Evolutionary conservation across 2,888 invertebrate genomes (phyloP), one percentile per base, ranked within the genome.

Genomic region (Caenorhabditis imperialis): DNA sequence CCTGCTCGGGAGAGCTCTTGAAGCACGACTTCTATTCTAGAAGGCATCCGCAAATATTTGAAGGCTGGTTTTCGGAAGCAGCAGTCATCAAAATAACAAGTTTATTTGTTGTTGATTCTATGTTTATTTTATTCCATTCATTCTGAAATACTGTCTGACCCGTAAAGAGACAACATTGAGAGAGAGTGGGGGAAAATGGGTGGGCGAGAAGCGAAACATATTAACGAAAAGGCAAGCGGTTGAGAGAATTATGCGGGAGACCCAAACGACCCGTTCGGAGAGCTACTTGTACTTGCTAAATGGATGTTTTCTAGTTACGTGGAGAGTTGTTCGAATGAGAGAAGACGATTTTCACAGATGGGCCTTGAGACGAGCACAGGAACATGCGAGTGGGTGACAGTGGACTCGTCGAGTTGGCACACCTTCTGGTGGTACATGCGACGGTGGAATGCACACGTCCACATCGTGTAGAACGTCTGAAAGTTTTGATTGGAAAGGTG

Each of bases 21-120:
- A 62, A 65, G 65, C 65, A 65, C 65, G 65, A 65, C 40, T 48
- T 63, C 63, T 50, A 55, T 57, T 57, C 55, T 57, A 65, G 65
- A 65, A 65, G 35, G 48, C 57, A 30, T 27, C 25, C 20, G 50
- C 55, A 65, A 65, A 65, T 54, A 65, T 57, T 55, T 62, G 62
- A 18, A 33, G 14, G 58, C 27, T n/a, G 42, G 50, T 61, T 61
- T 61, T 61, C 61, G 63, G 50, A 53, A 54, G 62, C 53, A 62
- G 54, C 45, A 27, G 38, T 22, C 22, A 60, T 35, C 57, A 72
- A 63, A 53, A 47, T 63, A 63, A 53, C 61, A 60, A 65, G 62
- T 63, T n/a, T n/a, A n/a, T 30, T 30, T 30, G 30, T 30, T 30
- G 6, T 6, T 30, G 30, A 6, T 30, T 30, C 10, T 30, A 7